Evolutionary conservation across 2,888 invertebrate species (phyloP).

Genomic region (Amphipoea lucens): DNA sequence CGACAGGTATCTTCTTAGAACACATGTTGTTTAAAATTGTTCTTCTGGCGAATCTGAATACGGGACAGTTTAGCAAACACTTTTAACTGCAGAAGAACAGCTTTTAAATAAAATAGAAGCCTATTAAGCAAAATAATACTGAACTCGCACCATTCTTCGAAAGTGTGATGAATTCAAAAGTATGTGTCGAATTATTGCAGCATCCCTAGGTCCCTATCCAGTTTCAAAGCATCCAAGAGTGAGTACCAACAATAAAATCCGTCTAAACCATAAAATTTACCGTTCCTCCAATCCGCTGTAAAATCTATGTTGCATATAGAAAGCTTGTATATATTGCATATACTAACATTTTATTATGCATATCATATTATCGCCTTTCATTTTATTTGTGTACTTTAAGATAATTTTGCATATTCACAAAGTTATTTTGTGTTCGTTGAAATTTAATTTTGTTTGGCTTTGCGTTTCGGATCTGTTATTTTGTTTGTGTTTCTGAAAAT

Average conservation of each 20-base stretch:
- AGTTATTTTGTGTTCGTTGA: constrained; percentile 34
- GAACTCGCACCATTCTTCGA: accelerated
- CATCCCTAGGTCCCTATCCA: constrained; percentile 43
- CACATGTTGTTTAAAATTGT: neutral
- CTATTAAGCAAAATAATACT: neutral
- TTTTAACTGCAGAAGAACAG: neutral
- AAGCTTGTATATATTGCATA: constrained; percentile 32
- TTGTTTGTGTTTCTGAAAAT: constrained; percentile 39
- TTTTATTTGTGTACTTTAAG: constrained; percentile 58
- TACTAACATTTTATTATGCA: constrained; percentile 53
- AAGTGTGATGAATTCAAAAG: neutral
- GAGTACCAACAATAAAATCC: constrained; percentile 70
- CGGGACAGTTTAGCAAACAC: neutral
- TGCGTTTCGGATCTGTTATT: constrained; percentile 32
- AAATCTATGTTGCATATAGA: constrained; percentile 61
- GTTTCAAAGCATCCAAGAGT: constrained; percentile 36
- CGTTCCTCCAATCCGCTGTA: constrained; percentile 63
- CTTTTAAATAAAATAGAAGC: neutral
- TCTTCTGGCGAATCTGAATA: neutral
- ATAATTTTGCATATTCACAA: constrained; percentile 47
- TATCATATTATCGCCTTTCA: constrained; percentile 58
- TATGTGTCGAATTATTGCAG: neutral
- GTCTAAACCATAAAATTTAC: constrained; percentile 69
- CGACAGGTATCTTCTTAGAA: neutral
- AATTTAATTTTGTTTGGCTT: constrained; percentile 37